phyloP scores from a whole-genome alignment of 2,113 vertebrate species.

The Hipposideros armiger region DNA sequence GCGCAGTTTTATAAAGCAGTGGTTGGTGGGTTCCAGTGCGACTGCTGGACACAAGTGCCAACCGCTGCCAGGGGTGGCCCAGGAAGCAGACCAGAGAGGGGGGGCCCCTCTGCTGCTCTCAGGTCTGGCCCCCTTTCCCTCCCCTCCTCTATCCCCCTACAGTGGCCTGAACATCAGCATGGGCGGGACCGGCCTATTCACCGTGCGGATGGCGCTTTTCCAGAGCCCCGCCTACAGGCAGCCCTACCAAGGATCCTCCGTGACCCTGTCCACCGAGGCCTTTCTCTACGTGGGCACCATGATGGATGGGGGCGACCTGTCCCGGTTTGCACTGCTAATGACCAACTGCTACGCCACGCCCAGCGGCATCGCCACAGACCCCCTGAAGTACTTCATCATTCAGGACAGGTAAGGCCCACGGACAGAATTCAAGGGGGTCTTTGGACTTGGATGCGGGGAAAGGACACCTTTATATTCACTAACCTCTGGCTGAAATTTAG shows the following conservation, averaged over 20 bases:
- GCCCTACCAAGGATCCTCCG: conserved; percentile 74
- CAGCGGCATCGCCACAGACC: conserved; percentile 65
- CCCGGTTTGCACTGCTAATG: conserved; percentile 78
- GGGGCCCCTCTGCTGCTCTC: not conserved
- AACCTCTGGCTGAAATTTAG: not conserved
- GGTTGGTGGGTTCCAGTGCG: not conserved
- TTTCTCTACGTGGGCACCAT: conserved; percentile 80
- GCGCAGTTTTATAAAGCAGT: not conserved
- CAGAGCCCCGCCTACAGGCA: conserved; percentile 71
- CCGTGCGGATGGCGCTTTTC: conserved; percentile 78
- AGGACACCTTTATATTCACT: not conserved
- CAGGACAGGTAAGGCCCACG: conserved; percentile 68
- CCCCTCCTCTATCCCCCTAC: not conserved
- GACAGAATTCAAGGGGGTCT: not conserved
- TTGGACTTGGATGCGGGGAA: not conserved
- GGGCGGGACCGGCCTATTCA: conserved; percentile 78
- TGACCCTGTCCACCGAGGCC: conserved; percentile 66
- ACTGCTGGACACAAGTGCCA: not conserved
- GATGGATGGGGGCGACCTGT: conserved; percentile 72
- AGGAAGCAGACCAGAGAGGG: not conserved
- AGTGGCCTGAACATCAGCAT: conserved; percentile 79
- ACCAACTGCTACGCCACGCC: conserved; percentile 83
- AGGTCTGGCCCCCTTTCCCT: not conserved
- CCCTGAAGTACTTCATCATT: conserved; percentile 83
- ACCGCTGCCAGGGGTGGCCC: not conserved